These are phyloP conservation scores for Lasioglossum baleicum DNA, from an alignment of 1,140 invertebrate species.

Conservation along the genomic window DNA sequence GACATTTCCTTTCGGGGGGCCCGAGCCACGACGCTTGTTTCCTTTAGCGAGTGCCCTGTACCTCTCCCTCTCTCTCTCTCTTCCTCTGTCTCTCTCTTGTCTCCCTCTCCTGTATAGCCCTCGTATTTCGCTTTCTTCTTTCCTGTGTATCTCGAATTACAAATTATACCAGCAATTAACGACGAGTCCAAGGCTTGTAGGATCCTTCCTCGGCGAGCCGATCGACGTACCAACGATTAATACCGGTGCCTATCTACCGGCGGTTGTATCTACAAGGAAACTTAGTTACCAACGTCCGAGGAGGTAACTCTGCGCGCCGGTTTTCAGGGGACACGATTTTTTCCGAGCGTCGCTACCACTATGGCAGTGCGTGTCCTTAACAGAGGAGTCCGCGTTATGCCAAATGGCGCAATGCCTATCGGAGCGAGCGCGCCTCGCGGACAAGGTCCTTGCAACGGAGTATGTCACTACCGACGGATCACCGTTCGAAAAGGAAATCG, in stretches of 20 bases:
- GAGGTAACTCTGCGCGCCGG: slow-evolving; percentile 23
- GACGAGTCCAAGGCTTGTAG: slow-evolving; percentile 57
- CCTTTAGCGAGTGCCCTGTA: slow-evolving; percentile 44
- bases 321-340: slow-evolving; percentile 67
- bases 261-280: slow-evolving; percentile 62
- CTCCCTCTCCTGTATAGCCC: slow-evolving; percentile 21
- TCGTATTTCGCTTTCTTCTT: slow-evolving; percentile 30
- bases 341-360: slow-evolving; percentile 54
- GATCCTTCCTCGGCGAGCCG: slow-evolving; percentile 60
- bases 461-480: slow-evolving; percentile 35
- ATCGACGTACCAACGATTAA: slow-evolving; percentile 41
- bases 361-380: slow-evolving; percentile 59
- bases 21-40: slow-evolving; percentile 52
- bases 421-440: neutral
- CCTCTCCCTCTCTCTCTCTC: slow-evolving; percentile 5
- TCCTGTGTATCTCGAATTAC: slow-evolving; percentile 63
- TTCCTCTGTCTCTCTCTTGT: neutral
- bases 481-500: slow-evolving; percentile 60
- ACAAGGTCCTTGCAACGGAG: slow-evolving; percentile 29
- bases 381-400: slow-evolving; percentile 32
- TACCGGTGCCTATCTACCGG: slow-evolving; percentile 48
- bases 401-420: slow-evolving; percentile 49
- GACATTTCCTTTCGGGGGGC: slow-evolving; percentile 65
- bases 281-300: slow-evolving; percentile 42
- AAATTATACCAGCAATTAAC: slow-evolving; percentile 70